Conservation (phyloP, 2,113 vertebrate genomes). For the Urocitellus parryii region DNA sequence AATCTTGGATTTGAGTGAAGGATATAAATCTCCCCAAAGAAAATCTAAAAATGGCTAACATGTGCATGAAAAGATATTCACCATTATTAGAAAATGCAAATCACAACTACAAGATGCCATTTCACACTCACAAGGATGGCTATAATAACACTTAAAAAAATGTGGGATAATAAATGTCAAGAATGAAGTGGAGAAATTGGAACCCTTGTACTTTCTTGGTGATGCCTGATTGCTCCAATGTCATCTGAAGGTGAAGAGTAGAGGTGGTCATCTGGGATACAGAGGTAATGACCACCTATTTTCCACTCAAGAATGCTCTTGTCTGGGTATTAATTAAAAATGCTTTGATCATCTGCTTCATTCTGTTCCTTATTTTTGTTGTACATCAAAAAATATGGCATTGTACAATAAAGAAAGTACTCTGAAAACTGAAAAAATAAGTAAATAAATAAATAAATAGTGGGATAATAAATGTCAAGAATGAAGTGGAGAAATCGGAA, state of each 20-base stretch:
- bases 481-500: constrained; percentile 11
- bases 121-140: not conserved
- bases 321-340: not conserved
- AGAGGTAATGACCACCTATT: not conserved
- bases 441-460: not conserved
- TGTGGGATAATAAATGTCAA: not conserved
- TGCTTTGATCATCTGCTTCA: not conserved
- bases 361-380: not conserved
- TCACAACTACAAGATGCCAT: not conserved
- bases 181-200: not conserved
- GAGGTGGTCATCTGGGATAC: not conserved
- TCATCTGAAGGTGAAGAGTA: not conserved
- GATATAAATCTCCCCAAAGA: not conserved
- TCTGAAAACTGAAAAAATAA: not conserved
- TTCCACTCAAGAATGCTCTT: not conserved
- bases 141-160: not conserved
- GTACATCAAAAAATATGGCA: not conserved
- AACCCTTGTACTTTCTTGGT: not conserved
- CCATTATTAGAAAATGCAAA: not conserved
- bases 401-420: not conserved
- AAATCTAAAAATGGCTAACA: not conserved
- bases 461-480: not conserved
- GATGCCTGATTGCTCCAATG: not conserved
- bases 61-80: not conserved
- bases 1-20: not conserved